A percentile compares a stretch with the other conserved stretches of the same genome.
phyloP scores from a whole-genome alignment of 1,140 invertebrate species.

The Rhagoletis pomonella region DNA sequence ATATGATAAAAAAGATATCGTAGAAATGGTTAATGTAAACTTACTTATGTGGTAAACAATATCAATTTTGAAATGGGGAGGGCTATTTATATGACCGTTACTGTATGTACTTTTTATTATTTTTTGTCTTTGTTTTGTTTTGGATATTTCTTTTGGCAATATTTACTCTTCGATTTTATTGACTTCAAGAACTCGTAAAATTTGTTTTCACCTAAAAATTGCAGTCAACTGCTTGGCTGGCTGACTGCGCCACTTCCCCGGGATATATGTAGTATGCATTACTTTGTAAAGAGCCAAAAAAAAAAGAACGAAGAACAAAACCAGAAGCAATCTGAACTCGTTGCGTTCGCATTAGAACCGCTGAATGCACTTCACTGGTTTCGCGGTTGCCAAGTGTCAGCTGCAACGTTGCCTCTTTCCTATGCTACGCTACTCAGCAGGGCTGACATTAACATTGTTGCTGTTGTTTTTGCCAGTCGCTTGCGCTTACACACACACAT shows the following conservation, averaged over 20 bases:
- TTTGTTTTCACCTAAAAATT: constrained; percentile 45
- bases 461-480: neutral
- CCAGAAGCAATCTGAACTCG: constrained; percentile 8
- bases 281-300: constrained; percentile 13
- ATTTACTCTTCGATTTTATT: constrained; percentile 13
- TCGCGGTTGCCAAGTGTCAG: constrained; percentile 48
- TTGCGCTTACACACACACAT: too few species aligned
- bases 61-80: too few species aligned
- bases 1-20: too few species aligned
- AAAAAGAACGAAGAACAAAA: neutral
- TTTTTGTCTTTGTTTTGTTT: neutral
- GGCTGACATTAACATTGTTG: neutral
- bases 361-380: constrained; percentile 33
- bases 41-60: too few species aligned
- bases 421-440: neutral
- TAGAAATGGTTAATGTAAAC: too few species aligned
- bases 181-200: constrained; percentile 21
- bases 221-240: neutral
- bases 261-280: neutral
- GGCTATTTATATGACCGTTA: too few species aligned
- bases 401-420: neutral
- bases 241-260: neutral
- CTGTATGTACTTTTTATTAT: neutral
- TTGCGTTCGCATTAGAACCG: constrained; percentile 48
- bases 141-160: neutral